Percentiles rank a stretch among this genome's conserved stretches.
Conservation (phyloP, 2,888 invertebrate species). For the Blomia tropicalis region DNA sequence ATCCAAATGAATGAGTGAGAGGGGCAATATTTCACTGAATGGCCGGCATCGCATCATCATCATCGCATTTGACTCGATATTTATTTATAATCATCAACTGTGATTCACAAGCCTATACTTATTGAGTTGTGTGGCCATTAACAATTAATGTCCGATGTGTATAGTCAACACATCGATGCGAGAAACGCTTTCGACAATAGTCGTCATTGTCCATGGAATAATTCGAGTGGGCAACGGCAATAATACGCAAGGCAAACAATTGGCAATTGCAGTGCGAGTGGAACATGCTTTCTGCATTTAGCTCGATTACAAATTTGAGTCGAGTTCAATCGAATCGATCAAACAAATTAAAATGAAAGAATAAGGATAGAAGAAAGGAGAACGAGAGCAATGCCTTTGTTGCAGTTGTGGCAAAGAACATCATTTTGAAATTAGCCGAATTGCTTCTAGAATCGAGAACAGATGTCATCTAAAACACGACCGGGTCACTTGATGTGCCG, state of each 20-base stretch:
- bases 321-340: neutral
- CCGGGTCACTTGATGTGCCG: neutral
- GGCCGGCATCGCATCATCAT: too few relatives aligned
- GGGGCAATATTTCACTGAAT: too few relatives aligned
- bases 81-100: too few relatives aligned
- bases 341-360: neutral
- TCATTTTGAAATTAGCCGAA: conserved; percentile 8
- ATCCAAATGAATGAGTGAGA: too few relatives aligned
- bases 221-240: too few relatives aligned
- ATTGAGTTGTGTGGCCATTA: neutral
- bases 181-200: neutral
- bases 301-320: too few relatives aligned
- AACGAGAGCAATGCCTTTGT: too few relatives aligned
- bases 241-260: neutral
- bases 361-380: too few relatives aligned
- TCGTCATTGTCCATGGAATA: neutral
- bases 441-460: neutral
- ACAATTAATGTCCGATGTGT: neutral
- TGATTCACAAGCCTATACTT: neutral
- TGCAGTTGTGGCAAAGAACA: conserved; percentile 1
- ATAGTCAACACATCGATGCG: too few relatives aligned
- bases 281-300: too few relatives aligned
- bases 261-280: neutral
- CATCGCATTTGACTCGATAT: too few relatives aligned
- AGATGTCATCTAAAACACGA: neutral